A percentile compares a stretch with the other conserved stretches of the same genome.
These are phyloP conservation scores for Penaeus monodon DNA, from an alignment of 2,888 invertebrate species.

Conservation along the genomic window DNA sequence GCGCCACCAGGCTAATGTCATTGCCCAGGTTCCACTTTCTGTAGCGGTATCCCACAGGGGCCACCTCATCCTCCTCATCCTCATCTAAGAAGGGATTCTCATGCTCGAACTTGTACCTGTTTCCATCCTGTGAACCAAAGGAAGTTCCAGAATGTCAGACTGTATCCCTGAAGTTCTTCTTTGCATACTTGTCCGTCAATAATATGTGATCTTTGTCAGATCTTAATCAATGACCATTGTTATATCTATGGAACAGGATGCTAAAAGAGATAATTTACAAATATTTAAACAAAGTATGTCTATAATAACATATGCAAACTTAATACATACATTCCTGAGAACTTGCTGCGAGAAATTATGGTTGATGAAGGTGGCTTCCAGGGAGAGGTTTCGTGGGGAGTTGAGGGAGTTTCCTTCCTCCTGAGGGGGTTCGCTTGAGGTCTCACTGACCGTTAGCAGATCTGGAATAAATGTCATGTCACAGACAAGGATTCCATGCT, in stretches of 20 bases:
- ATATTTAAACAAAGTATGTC: too few species aligned
- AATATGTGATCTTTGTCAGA: too few species aligned
- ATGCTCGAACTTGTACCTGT: constrained; percentile 87
- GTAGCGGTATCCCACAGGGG: constrained; percentile 96
- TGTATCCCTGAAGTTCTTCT: background rate
- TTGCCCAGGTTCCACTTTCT: constrained; percentile 96
- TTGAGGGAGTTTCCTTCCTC: constrained; percentile 96
- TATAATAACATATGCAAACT: too few species aligned
- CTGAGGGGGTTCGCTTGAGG: constrained; percentile 96
- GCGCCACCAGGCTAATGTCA: constrained; percentile 88
- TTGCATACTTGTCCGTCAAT: background rate
- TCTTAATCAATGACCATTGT: too few species aligned
- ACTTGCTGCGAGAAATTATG: constrained; percentile 99
- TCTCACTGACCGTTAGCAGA: constrained; percentile 96
- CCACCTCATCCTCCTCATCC: constrained; percentile 88
- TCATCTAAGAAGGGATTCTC: constrained; percentile 93
- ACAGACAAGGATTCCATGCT: background rate
- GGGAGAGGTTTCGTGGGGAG: constrained; percentile 92
- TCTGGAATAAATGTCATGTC: constrained; percentile 71
- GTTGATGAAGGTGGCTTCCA: constrained; percentile 99
- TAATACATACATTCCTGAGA: constrained; percentile 72
- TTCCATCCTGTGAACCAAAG: constrained; percentile 75
- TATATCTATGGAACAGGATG: too few species aligned
- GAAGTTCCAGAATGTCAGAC: background rate
- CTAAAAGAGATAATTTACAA: too few species aligned